Base-by-base conservation (phyloP, 2,797 vertebrate genomes). In the Crocodylus rhombifer region DNA sequence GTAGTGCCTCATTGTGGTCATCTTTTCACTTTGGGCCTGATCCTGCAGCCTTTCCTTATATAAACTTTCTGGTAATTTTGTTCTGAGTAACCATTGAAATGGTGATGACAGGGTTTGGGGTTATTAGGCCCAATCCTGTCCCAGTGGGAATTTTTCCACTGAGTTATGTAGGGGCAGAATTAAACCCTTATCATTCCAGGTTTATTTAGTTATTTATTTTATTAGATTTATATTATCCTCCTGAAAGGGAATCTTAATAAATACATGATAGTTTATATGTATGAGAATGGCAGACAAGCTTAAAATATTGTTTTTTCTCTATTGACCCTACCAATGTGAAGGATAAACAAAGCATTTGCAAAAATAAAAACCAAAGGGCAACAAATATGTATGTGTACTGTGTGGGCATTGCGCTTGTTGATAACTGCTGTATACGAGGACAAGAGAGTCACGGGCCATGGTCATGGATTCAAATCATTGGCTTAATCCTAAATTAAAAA, bases 241-340 rank as follows among this genome's bases (percentile, higher is more conserved):
- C 1, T 92, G 89, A 90, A 82, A 30, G 7, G 28, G 64, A 92
- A 63, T 93, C 89, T 91, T 92, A 87, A 1, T 87, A 65, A 63
- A 23, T 77, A 26, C 25, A 25, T 81, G 51, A 33, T 93, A 60
- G 89, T 81, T 89, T 95, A 87, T 91, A 57, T 80, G 82, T 89
- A 94, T 95, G 93, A 86, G 90, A 97, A 95, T 91, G 94, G 95
- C 89, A 96, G 95, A 97, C 94, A 96, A 93, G 87, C 92, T 97
- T 95, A 96, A 96, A 97, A 92, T 91, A 94, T 61, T 96, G 95
- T 96, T 97, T 97, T 67, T 94, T 85, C 91, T 96, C 95, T 90
- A 26, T 88, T 97, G 93, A 86, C 90, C 91, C 87, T 92, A 85
- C 96, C 90, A 86, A 74, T 84, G 84, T 91, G 82, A 64, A 83